These are phyloP conservation scores for Neomonachus schauinslandi DNA, from an alignment of 2,113 vertebrate genomes.

Conservation along the genomic window DNA sequence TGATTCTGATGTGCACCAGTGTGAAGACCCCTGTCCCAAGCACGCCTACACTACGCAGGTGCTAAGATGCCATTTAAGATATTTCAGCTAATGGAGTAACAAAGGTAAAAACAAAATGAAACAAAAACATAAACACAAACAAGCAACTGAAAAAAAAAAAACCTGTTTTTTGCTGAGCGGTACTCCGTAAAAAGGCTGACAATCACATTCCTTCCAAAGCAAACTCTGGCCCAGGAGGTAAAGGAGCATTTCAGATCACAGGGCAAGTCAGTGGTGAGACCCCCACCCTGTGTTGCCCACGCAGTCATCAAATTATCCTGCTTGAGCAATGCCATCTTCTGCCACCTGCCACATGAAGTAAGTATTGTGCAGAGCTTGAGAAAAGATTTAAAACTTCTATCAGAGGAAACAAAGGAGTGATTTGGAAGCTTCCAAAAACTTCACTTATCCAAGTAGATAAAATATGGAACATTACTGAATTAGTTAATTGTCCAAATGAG, in stretches of 20 bases:
- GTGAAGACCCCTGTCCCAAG: neutral
- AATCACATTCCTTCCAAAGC: neutral
- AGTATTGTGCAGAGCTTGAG: neutral
- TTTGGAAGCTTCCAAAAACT: slow-evolving; percentile 52
- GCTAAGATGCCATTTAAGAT: neutral
- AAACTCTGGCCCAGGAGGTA: neutral
- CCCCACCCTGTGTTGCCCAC: neutral
- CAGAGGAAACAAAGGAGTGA: slow-evolving; percentile 52
- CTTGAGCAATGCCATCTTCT: neutral
- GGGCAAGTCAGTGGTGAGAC: neutral
- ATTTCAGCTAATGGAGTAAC: neutral
- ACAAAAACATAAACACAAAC: neutral
- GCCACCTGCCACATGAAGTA: neutral
- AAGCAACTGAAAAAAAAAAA: neutral
- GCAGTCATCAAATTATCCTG: neutral
- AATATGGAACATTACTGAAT: neutral
- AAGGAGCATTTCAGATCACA: neutral
- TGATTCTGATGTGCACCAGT: neutral
- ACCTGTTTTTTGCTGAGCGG: neutral
- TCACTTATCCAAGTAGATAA: neutral
- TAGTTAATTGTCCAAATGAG: slow-evolving; percentile 22
- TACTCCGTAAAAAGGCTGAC: neutral
- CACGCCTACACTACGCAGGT: neutral
- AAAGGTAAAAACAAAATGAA: neutral
- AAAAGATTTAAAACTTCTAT: neutral